These are phyloP conservation scores for Melitaea cinxia DNA, from an alignment of 1,140 invertebrate species.

Conservation along the genomic window DNA sequence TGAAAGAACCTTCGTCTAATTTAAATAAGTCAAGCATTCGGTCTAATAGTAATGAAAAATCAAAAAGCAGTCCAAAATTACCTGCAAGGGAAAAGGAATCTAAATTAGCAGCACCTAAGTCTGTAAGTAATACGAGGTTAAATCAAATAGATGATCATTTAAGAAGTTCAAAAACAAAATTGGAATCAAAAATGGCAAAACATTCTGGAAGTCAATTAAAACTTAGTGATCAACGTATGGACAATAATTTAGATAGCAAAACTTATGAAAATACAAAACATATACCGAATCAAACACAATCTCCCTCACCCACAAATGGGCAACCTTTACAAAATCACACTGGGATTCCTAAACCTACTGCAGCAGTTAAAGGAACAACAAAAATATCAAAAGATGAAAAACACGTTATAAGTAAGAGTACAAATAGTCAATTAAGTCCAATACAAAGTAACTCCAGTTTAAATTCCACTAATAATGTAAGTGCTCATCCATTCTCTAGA, in stretches of 20 bases:
- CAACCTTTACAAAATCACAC: slow-evolving; percentile 79
- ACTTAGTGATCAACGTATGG: slow-evolving; percentile 60
- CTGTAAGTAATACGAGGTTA: slow-evolving; percentile 74
- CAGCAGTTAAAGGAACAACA: slow-evolving; percentile 93
- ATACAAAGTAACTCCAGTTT: slow-evolving; percentile 83
- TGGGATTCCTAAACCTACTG: slow-evolving; percentile 94
- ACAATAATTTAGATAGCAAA: slow-evolving; percentile 54
- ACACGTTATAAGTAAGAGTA: slow-evolving; percentile 71
- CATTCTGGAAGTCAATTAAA: slow-evolving; percentile 78
- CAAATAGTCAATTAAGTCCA: slow-evolving; percentile 80
- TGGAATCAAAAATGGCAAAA: slow-evolving; percentile 77
- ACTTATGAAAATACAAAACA: slow-evolving; percentile 55
- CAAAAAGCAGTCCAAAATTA: slow-evolving; percentile 78
- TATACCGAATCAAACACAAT: slow-evolving; percentile 53
- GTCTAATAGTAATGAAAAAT: slow-evolving; percentile 68
- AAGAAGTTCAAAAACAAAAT: slow-evolving; percentile 60
- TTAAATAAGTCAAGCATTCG: slow-evolving; percentile 64
- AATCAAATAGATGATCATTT: slow-evolving; percentile 73
- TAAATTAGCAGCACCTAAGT: slow-evolving; percentile 75
- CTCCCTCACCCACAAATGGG: slow-evolving; percentile 49
- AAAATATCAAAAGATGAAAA: slow-evolving; percentile 84
- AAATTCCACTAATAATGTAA: slow-evolving; percentile 78
- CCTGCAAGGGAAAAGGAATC: slow-evolving; percentile 78
- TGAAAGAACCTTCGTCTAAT: slow-evolving; percentile 69
- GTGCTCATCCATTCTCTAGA: slow-evolving; percentile 74